A percentile compares a stretch with the other conserved stretches of the same genome.
Evolutionary conservation across 2,113 vertebrate genomes (phyloP).

Genomic region (Indicator indicator): DNA sequence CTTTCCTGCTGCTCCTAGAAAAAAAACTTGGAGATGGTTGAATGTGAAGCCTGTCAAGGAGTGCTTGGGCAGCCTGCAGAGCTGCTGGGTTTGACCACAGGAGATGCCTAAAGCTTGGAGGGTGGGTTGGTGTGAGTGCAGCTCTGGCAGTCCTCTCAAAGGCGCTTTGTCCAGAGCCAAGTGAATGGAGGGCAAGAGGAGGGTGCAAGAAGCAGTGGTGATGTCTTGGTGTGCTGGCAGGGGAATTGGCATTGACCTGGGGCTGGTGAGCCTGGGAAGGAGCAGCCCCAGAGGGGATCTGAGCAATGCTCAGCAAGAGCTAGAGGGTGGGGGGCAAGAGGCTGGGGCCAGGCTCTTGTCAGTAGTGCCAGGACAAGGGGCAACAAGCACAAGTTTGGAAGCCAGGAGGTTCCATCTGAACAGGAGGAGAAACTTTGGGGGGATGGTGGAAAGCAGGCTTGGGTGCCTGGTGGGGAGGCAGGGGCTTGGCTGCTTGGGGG

Average conservation of each 20-base stretch:
- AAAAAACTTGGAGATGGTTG: neutral
- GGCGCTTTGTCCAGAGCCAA: neutral
- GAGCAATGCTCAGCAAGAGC: too few relatives aligned
- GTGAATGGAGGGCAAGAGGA: fast-evolving
- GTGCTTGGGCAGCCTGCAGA: neutral
- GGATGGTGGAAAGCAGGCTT: neutral
- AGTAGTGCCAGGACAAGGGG: too few relatives aligned
- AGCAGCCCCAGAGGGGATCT: too few relatives aligned
- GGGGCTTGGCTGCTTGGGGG: too few relatives aligned
- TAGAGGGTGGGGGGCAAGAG: too few relatives aligned
- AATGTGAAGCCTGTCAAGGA: neutral
- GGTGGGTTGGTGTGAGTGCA: neutral
- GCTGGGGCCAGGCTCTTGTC: too few relatives aligned
- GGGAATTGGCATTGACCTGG: too few relatives aligned
- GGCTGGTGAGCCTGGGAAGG: too few relatives aligned
- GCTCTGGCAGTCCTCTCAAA: neutral
- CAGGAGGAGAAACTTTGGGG: neutral
- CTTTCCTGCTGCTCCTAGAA: neutral
- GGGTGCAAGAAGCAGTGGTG: neutral
- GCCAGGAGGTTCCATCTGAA: too few relatives aligned
- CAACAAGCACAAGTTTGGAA: too few relatives aligned
- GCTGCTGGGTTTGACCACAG: conserved; percentile 24
- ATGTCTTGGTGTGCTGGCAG: neutral
- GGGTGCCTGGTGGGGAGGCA: too few relatives aligned
- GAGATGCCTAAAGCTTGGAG: neutral